Conservation (phyloP, 1,140 invertebrate species). For the Brachionus sp. region DNA sequence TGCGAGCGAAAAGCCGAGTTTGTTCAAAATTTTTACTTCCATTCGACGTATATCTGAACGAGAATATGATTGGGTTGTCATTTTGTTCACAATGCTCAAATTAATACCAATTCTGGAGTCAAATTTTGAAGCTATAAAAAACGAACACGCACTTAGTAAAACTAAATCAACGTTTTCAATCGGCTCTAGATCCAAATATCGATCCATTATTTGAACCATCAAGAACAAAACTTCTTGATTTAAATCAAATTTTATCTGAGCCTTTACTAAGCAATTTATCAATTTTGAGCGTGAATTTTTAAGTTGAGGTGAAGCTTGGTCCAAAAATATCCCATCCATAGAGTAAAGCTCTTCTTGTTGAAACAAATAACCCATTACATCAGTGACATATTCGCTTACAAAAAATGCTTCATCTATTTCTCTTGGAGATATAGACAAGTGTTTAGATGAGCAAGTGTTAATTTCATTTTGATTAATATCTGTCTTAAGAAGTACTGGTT, state of each 20-base stretch:
- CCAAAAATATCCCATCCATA: background rate
- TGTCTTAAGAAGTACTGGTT: background rate
- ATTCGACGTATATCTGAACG: background rate
- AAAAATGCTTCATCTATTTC: background rate
- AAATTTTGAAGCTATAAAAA: constrained; percentile 22
- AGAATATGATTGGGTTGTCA: background rate
- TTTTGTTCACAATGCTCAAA: background rate
- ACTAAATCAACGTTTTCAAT: background rate
- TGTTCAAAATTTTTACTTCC: constrained; percentile 25
- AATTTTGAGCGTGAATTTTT: background rate
- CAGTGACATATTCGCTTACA: background rate
- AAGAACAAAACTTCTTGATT: constrained; percentile 17
- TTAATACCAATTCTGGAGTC: background rate
- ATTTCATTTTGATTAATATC: constrained; percentile 30
- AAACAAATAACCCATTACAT: background rate
- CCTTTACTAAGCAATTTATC: background rate
- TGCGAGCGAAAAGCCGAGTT: background rate
- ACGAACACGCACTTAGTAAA: background rate
- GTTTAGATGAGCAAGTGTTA: background rate
- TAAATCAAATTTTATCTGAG: background rate
- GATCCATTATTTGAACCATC: constrained; percentile 19
- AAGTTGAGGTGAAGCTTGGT: background rate
- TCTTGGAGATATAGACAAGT: background rate
- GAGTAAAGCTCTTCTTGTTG: background rate
- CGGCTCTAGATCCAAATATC: background rate